Conservation (phyloP, 2,113 vertebrate genomes). For the Microtus oregoni region DNA sequence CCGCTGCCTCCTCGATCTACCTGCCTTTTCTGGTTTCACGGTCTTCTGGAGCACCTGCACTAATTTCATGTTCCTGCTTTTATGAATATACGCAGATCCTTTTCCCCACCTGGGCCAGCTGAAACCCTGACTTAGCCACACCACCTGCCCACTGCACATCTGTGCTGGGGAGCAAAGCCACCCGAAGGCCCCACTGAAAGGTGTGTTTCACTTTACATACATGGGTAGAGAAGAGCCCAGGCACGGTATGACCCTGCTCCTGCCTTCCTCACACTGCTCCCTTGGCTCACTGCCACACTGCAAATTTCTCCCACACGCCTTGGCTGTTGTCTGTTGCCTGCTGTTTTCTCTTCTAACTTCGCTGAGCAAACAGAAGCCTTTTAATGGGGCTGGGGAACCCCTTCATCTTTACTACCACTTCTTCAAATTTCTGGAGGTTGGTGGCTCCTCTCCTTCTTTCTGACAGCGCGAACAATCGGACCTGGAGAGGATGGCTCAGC, state of each 20-base stretch:
- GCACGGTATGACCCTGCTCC: too few species aligned
- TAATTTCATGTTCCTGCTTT: not conserved
- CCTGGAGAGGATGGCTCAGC: not conserved
- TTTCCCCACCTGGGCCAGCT: not conserved
- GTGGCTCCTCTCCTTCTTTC: not conserved
- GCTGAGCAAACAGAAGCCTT: not conserved
- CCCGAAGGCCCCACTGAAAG: not conserved
- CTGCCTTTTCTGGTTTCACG: not conserved
- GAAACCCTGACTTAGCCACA: not conserved
- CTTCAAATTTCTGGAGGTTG: not conserved
- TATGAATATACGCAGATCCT: not conserved
- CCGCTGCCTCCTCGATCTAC: not conserved
- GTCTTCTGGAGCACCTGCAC: not conserved
- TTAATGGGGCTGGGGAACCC: not conserved
- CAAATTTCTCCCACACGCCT: not conserved
- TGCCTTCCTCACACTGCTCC: not conserved
- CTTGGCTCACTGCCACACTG: too few species aligned
- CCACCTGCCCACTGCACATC: not conserved
- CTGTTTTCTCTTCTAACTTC: not conserved
- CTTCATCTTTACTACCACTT: not conserved
- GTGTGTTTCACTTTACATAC: not conserved
- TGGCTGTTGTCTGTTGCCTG: not conserved
- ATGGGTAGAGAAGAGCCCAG: accelerated
- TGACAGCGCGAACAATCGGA: not conserved
- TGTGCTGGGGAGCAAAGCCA: accelerated